Conservation (phyloP, 1,140 invertebrate species). For the Zaprionus camerounensis region DNA sequence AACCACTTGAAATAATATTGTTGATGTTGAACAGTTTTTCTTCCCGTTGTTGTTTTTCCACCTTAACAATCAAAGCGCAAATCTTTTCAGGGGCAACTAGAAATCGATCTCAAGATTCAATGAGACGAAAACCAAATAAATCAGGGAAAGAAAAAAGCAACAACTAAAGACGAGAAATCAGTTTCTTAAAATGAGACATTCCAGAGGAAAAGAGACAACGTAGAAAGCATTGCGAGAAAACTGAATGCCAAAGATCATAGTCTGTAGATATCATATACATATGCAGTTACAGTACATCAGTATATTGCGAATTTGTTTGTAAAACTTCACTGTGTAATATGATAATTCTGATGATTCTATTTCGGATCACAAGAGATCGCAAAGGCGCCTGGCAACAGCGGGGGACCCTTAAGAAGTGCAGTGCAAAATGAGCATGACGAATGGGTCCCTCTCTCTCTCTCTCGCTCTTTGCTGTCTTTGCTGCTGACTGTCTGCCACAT, state of each 20-base stretch:
- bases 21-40: constrained; percentile 3
- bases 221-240: neutral
- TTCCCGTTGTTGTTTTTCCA: neutral
- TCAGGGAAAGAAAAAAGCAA: too few relatives aligned
- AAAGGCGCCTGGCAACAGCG: neutral
- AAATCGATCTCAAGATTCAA: neutral
- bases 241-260: neutral
- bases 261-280: too few relatives aligned
- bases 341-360: neutral
- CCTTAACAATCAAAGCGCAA: constrained; percentile 1
- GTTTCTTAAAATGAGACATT: too few relatives aligned
- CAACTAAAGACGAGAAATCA: too few relatives aligned
- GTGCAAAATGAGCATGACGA: neutral
- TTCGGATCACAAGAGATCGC: neutral
- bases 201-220: neutral
- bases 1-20: constrained; percentile 25
- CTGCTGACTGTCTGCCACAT: constrained; percentile 19
- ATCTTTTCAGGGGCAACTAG: constrained; percentile 22
- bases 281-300: too few relatives aligned
- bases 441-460: neutral
- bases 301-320: too few relatives aligned
- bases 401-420: neutral
- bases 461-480: neutral
- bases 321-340: too few relatives aligned
- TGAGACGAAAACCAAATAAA: too few relatives aligned